These are phyloP conservation scores for Motacilla alba DNA, from an alignment of 2,113 vertebrate genomes.

Conservation along the genomic window DNA sequence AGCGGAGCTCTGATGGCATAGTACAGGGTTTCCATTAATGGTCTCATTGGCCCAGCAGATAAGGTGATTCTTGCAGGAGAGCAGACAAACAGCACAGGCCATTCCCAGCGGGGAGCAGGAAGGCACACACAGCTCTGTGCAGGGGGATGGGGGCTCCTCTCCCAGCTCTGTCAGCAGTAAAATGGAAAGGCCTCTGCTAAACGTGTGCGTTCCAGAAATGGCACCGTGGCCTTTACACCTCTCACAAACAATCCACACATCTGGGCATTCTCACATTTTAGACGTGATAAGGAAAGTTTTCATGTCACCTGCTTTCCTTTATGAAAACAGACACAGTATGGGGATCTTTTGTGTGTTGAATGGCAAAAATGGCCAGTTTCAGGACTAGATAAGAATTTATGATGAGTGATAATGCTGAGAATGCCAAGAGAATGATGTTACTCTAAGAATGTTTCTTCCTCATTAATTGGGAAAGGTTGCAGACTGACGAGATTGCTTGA, in stretches of 20 bases:
- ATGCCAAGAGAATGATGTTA: not conserved
- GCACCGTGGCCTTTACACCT: not conserved
- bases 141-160: not conserved
- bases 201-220: not conserved
- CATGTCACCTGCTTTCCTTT: not conserved
- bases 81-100: not conserved
- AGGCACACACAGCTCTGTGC: not conserved
- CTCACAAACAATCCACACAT: not conserved
- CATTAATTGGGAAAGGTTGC: not conserved
- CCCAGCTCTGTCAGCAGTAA: not conserved
- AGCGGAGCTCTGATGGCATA: conserved; percentile 66
- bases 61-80: conserved; percentile 58
- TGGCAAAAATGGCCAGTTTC: not conserved
- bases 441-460: not conserved
- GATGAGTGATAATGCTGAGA: not conserved
- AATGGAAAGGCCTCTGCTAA: not conserved
- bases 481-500: not conserved
- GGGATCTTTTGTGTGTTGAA: not conserved
- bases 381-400: not conserved
- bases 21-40: conserved; percentile 73
- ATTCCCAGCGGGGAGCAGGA: not conserved
- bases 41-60: conserved; percentile 66
- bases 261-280: not conserved
- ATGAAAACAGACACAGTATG: not conserved
- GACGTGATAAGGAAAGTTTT: not conserved